Base-by-base conservation (phyloP, 2,797 vertebrate species). In the Urosaurus nigricauda region DNA sequence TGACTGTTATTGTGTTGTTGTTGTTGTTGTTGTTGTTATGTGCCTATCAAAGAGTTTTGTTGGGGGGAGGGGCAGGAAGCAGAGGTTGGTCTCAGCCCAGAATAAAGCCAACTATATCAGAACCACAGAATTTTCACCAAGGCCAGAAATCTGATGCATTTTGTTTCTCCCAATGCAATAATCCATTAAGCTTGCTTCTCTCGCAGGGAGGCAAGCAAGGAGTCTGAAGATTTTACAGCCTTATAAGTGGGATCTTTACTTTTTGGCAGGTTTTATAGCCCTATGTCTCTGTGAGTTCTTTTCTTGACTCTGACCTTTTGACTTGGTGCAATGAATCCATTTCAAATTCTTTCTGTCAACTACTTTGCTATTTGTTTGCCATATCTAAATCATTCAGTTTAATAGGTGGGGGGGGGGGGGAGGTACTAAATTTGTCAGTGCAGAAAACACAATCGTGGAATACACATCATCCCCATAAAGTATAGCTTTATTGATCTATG, bases 301-400 rank as follows among this genome's bases (percentile, higher is more conserved):
- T 86, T 53, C 60, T 86, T 53, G 60, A 71, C 51, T 80, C n/a
- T 58, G 65, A 79, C 85, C 63, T 80, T 71, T 87, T 35, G 65
- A n/a, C 14, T 37, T 29, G 29, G n/a, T 32, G 77, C 47, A 40
- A 71, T 71, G 47, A 37, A 43, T 87, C 47, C 5, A 13, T 47
- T 71, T 70, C 65, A 19, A 21, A 71, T 71, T 80, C 26, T 60
- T 85, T 75, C 73, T 60, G 56, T 19, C 53, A 29, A 77, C 26
- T 56, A 26, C 47, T 87, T 87, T 71, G 35, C 75, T 78, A 86
- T 78, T 79, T 56, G n/a, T 79, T 87, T 79, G 43, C 13, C 16
- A 47, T 87, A 51, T 32, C 85, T 87, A 87, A 87, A 87, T 80
- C 85, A 80, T 51, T 63, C 37, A 16, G 58, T 80, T 80, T 80